These are phyloP conservation scores for Coccyzus lansbergi DNA, from an alignment of 2,797 vertebrate species.

Conservation along the genomic window DNA sequence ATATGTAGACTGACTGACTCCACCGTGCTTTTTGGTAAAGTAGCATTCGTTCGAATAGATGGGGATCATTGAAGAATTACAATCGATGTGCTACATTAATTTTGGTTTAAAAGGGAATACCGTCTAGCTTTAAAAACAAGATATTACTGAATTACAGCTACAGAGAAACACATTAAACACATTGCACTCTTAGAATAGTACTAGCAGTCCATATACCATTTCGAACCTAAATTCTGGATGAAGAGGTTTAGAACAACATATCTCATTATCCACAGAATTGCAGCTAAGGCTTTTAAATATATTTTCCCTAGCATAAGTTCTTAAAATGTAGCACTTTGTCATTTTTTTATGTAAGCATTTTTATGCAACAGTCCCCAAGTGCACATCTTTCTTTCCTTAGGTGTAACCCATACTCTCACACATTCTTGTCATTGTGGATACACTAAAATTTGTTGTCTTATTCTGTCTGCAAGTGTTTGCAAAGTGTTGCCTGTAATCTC, in stretches of 20 bases:
- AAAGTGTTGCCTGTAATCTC: neutral
- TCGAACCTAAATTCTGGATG: neutral
- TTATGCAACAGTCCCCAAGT: neutral
- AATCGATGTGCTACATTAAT: neutral
- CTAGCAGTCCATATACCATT: neutral
- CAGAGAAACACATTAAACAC: neutral
- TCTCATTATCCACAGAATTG: neutral
- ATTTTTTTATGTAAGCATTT: neutral
- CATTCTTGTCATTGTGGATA: neutral
- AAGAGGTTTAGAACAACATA: neutral
- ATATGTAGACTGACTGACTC: constrained; percentile 48
- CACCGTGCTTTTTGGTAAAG: constrained; percentile 33
- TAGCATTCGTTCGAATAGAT: neutral
- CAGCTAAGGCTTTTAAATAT: neutral
- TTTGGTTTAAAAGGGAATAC: constrained; percentile 17
- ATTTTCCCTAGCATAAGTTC: neutral
- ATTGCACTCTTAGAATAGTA: neutral
- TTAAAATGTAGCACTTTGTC: neutral
- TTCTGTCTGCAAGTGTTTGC: neutral
- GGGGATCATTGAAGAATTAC: constrained; percentile 2
- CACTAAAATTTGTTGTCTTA: neutral
- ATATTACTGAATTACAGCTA: neutral
- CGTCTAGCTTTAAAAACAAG: neutral
- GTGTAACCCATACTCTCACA: neutral
- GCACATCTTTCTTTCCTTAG: neutral